Evolutionary conservation across 2,888 invertebrate species (phyloP).

Genomic region (Tortricodes alternella): DNA sequence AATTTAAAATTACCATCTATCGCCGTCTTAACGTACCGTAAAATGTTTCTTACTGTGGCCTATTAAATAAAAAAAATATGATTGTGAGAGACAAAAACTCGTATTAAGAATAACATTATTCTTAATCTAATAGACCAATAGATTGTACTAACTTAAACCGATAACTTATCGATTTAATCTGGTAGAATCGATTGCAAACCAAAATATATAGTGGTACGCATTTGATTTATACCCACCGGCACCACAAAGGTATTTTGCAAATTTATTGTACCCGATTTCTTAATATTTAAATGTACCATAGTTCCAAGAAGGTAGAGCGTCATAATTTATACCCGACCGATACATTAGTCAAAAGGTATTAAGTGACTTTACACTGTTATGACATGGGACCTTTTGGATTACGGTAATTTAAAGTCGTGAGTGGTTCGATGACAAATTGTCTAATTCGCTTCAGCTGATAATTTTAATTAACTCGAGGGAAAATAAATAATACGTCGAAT

Average conservation of each 20-base stretch:
- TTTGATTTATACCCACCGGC: conserved; percentile 40
- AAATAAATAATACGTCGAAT: conserved; percentile 37
- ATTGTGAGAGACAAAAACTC: neutral
- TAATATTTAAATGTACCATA: conserved; percentile 24
- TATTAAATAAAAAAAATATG: neutral
- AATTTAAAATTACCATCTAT: too few species aligned
- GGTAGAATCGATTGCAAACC: conserved; percentile 17
- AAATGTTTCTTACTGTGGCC: neutral
- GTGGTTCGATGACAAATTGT: conserved; percentile 71
- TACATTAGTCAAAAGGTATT: conserved; percentile 9
- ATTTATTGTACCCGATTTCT: conserved; percentile 52
- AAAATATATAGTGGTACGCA: conserved; percentile 36
- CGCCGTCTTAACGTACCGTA: too few species aligned
- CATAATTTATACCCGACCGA: conserved; percentile 61
- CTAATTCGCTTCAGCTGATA: conserved; percentile 68
- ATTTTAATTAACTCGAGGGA: conserved; percentile 65
- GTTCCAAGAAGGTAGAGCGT: conserved; percentile 64
- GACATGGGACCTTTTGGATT: conserved; percentile 5
- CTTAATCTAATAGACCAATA: neutral
- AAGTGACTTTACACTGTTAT: neutral
- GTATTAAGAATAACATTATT: neutral
- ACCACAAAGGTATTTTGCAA: conserved; percentile 39
- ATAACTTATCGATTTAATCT: neutral
- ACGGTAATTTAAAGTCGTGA: conserved; percentile 40
- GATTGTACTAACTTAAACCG: neutral